Conservation (phyloP, 2,113 vertebrate species). For the Otocyon megalotis region DNA sequence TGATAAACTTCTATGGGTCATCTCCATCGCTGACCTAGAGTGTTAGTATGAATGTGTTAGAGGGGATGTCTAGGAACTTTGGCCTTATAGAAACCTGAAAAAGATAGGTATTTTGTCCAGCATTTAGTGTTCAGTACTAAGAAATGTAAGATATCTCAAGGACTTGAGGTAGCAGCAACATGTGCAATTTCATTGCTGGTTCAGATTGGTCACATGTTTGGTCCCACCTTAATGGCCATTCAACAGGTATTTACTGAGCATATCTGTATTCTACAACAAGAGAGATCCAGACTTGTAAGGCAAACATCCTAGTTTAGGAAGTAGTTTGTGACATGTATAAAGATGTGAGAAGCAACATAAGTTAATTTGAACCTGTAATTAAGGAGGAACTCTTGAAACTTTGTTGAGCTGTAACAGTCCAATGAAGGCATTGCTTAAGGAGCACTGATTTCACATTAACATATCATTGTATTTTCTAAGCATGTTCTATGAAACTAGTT, state of each 20-base stretch:
- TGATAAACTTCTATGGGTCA: background rate
- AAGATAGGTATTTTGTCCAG: slow-evolving; percentile 26
- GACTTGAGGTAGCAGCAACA: background rate
- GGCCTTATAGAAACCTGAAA: slow-evolving; percentile 39
- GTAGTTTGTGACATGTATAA: background rate
- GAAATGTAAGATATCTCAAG: slow-evolving; percentile 58
- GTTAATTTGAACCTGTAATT: background rate
- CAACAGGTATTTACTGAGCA: slow-evolving; percentile 5
- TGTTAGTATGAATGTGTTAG: slow-evolving; percentile 9
- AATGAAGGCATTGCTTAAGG: background rate
- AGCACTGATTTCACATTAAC: background rate
- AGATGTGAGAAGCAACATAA: slow-evolving; percentile 6
- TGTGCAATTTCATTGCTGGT: slow-evolving; percentile 9
- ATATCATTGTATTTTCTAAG: background rate
- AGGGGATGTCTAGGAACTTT: slow-evolving; percentile 37
- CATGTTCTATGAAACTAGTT: background rate
- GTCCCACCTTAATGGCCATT: background rate
- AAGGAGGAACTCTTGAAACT: slow-evolving; percentile 16
- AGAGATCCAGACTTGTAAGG: background rate
- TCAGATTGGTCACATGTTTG: background rate
- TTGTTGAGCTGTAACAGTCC: slow-evolving; percentile 26
- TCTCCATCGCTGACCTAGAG: background rate
- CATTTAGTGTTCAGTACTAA: slow-evolving; percentile 3
- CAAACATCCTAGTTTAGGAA: background rate
- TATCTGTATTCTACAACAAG: background rate